A percentile compares a stretch with the other conserved stretches of the same genome.
phyloP scores from a whole-genome alignment of 2,888 invertebrate species.

The Eristalis intricaria region DNA sequence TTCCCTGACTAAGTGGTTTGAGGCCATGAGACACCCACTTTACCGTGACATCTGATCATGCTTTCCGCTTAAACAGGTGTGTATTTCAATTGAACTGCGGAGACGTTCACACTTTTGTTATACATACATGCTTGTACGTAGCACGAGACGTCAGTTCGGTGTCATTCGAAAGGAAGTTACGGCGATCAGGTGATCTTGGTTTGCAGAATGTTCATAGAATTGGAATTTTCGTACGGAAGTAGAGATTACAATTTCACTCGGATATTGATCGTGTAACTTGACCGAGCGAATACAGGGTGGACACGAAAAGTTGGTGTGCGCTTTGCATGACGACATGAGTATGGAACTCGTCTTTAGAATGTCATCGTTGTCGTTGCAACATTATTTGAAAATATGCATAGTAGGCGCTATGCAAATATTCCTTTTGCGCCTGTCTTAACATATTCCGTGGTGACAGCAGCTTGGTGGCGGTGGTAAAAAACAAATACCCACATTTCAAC shows the following conservation, averaged over 20 bases:
- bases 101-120: not conserved
- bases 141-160: not conserved
- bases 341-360: not conserved
- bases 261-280: not conserved
- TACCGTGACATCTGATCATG: conserved; percentile 32
- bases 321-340: not conserved
- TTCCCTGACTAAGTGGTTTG: conserved; percentile 29
- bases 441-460: not conserved
- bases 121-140: not conserved
- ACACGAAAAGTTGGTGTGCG: not conserved
- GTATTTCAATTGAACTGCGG: not conserved
- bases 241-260: not conserved
- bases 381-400: conserved; percentile 16
- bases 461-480: conserved; percentile 4
- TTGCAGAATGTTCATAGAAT: not conserved
- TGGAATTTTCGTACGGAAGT: not conserved
- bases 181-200: not conserved
- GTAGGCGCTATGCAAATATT: conserved; percentile 49
- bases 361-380: not conserved
- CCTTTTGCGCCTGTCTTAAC: conserved; percentile 10
- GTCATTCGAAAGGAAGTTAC: not conserved
- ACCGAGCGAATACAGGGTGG: conserved; percentile 2
- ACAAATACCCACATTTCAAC: conserved; percentile 12
- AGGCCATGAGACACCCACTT: conserved; percentile 24
- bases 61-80: conserved; percentile 30